phyloP scores from a whole-genome alignment of 2,797 vertebrate species.

The Lophius americanus region DNA sequence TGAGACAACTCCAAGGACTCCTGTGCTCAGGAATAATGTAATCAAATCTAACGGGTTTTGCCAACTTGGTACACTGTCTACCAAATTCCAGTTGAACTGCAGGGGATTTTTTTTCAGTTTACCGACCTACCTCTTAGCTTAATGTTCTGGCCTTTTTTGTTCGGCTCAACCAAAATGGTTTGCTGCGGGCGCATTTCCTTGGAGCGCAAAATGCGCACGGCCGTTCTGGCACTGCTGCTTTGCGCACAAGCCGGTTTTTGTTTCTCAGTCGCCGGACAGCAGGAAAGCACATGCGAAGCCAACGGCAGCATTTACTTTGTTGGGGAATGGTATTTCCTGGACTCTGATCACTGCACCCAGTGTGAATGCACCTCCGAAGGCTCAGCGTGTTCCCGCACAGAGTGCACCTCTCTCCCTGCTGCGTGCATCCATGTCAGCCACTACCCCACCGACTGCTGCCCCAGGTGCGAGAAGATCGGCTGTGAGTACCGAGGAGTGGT shows the following conservation, averaged over 20 bases:
- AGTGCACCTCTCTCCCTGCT: constrained; percentile 83
- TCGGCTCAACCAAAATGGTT: constrained; percentile 39
- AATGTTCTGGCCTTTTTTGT: constrained; percentile 3
- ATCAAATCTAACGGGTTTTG: constrained; percentile 10
- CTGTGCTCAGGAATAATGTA: constrained; percentile 51
- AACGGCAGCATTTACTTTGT: constrained; percentile 86
- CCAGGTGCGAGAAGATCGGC: constrained; percentile 87
- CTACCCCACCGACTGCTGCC: constrained; percentile 88
- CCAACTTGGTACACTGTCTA: background rate
- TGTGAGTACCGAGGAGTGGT: constrained; percentile 87
- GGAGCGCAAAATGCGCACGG: constrained; percentile 38
- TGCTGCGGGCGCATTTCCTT: constrained; percentile 15
- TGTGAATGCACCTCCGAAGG: constrained; percentile 85
- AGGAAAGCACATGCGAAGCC: constrained; percentile 82
- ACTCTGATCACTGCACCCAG: constrained; percentile 86
- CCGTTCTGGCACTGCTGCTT: constrained; percentile 60
- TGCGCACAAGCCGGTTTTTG: constrained; percentile 49
- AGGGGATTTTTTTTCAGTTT: background rate
- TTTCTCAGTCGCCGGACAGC: constrained; percentile 78
- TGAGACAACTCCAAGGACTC: background rate
- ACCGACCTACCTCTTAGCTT: background rate
- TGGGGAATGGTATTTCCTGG: constrained; percentile 88
- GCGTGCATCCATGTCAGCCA: constrained; percentile 90
- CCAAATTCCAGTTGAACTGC: constrained; percentile 1
- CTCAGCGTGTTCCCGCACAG: constrained; percentile 79